Base-by-base conservation (phyloP, 37 sponge, comb jelly and placozoan species). In the Corticium candelabrum region DNA sequence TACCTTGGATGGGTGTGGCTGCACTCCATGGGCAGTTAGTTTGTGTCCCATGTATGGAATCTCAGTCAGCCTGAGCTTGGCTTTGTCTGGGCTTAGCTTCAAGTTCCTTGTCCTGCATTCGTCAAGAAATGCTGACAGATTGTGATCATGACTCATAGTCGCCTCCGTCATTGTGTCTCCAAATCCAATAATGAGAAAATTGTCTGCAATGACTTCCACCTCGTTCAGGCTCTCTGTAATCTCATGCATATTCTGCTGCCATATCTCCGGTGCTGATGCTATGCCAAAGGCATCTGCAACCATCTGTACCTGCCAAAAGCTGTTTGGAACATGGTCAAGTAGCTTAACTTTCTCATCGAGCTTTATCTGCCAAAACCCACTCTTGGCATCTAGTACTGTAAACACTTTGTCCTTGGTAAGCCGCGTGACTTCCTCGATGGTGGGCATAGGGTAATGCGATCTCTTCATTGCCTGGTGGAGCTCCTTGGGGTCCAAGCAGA, bases 271-370 rank as follows among this genome's bases (percentile, higher is more conserved):
- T 11, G 88, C 84, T 29, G 81, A 80, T 33, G 34, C 56, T 29
- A 87, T 74, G 11, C 88, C 88, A 40, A 86, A 86, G 3, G 82
- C 32, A 82, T 38, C 34, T 82, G 34, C 37, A 34, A 36, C 56
- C 40, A 86, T 3, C 81, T 37, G 43, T 71, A 74, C 3, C 76
- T 21, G 38, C 82, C 82, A 4, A 40, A 40, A 31, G 84, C 81
- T 15, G 84, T 86, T 41, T 79, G 79, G 80, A 89, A 89, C 67
- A 85, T 89, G 35, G 82, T 80, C 41, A 87, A 81, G 11, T 50
- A 57, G 30, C 38, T 35, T 29, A 79, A 76, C 37, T 21, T 57
- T 34, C 67, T 68, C 27, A n/a, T 74, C 74, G 21, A 87, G 81
- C 1, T 38, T 78, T 1, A 87, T 56, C 34, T 84, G 82, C 88